These are phyloP conservation scores for Muscicapa striata DNA, from an alignment of 2,797 vertebrate species.

Conservation along the genomic window DNA sequence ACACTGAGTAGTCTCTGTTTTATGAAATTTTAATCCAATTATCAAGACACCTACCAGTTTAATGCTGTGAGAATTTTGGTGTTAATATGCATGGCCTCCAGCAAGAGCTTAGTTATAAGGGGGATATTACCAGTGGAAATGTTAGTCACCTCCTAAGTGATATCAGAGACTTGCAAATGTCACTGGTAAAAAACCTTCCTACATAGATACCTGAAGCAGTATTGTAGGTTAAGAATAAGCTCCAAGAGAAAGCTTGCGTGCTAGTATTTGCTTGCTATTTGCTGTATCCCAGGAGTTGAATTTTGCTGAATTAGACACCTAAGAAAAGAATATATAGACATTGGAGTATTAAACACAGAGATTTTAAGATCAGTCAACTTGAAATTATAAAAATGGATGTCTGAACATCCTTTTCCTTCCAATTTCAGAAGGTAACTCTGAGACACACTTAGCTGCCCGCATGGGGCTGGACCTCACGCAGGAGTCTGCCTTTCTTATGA, in stretches of 20 bases:
- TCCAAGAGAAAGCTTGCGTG: not conserved
- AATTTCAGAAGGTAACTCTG: not conserved
- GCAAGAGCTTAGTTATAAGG: conserved; percentile 17
- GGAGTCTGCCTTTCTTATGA: not conserved
- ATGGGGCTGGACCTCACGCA: not conserved
- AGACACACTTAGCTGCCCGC: not conserved
- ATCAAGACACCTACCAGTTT: conserved; percentile 4
- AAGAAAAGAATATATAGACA: not conserved
- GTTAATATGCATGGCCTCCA: conserved; percentile 18
- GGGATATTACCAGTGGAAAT: conserved; percentile 38
- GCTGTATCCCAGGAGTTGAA: not conserved
- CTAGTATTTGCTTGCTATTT: not conserved
- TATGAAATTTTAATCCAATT: conserved; percentile 18
- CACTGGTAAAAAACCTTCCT: not conserved
- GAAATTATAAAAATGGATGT: not conserved
- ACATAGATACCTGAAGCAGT: not conserved
- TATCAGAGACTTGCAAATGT: conserved; percentile 37
- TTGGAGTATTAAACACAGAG: not conserved
- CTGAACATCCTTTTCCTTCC: not conserved
- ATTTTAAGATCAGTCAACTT: not conserved
- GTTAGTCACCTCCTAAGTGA: conserved; percentile 43
- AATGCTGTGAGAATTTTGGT: conserved; percentile 12
- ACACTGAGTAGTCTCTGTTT: not conserved
- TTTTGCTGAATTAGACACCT: not conserved
- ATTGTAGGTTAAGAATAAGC: not conserved